Conservation (phyloP, 2,113 vertebrate genomes). For the Leucosticte australis region DNA sequence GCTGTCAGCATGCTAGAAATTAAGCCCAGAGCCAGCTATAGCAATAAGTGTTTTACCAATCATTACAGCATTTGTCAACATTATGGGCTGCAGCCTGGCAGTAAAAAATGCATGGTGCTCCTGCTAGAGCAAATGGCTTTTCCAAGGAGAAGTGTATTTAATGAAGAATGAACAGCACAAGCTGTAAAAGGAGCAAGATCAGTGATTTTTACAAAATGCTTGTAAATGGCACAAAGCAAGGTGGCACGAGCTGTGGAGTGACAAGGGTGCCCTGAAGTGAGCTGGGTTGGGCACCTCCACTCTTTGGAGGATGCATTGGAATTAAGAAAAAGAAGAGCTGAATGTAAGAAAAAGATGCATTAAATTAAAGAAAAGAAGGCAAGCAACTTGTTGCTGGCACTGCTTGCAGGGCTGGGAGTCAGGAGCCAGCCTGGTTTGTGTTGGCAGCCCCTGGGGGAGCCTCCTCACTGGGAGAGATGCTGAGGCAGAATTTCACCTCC, state of each 20-base stretch:
- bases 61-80: slow-evolving; percentile 47
- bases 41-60: slow-evolving; percentile 54
- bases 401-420: neutral
- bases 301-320: neutral
- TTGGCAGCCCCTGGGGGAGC: accelerated
- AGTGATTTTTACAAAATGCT: neutral
- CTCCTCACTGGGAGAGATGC: accelerated
- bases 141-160: slow-evolving; percentile 44
- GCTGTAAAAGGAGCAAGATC: neutral
- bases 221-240: neutral
- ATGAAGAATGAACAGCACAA: neutral
- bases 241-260: accelerated
- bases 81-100: slow-evolving; percentile 46
- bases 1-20: slow-evolving; percentile 29
- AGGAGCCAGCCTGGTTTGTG: neutral
- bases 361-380: neutral
- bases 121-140: slow-evolving; percentile 14
- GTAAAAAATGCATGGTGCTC: neutral
- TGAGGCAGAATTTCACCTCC: neutral
- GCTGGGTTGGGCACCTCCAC: neutral
- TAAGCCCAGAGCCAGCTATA: slow-evolving; percentile 1
- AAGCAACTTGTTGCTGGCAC: neutral
- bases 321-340: neutral
- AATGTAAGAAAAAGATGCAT: neutral
- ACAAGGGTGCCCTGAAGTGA: neutral